Conservation (phyloP, 2,888 invertebrate genomes). For the Papilio gigon region DNA sequence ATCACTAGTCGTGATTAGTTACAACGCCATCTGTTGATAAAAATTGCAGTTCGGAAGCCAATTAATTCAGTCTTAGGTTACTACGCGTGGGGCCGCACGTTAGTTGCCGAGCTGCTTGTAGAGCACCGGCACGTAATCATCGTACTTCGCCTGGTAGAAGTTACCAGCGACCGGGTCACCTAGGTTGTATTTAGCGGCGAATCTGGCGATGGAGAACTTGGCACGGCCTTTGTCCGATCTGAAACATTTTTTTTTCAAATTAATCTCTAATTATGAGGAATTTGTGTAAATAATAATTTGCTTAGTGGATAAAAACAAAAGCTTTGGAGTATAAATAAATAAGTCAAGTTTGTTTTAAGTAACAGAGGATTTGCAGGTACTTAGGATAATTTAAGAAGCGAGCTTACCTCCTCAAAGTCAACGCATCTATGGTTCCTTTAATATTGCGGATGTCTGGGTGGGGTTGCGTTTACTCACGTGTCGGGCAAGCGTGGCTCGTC, state of each 20-base stretch:
- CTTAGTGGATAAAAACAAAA: too few relatives aligned
- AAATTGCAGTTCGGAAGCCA: background rate
- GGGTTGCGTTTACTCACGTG: constrained; percentile 65
- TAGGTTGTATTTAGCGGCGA: constrained; percentile 88
- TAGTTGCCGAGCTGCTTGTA: constrained; percentile 73
- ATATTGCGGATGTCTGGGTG: too few relatives aligned
- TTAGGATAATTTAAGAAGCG: too few relatives aligned
- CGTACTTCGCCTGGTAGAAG: constrained; percentile 90
- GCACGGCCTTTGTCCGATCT: constrained; percentile 72
- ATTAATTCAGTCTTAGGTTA: constrained; percentile 21
- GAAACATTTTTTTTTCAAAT: constrained; percentile 50
- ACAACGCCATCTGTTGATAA: constrained; percentile 7
- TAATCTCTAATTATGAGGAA: too few relatives aligned
- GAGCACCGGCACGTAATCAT: constrained; percentile 88
- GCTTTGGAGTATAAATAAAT: too few relatives aligned
- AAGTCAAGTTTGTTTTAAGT: too few relatives aligned
- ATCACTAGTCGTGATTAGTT: too few relatives aligned
- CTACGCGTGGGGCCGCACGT: background rate
- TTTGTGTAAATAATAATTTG: too few relatives aligned
- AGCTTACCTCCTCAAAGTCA: too few relatives aligned
- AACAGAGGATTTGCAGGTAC: too few relatives aligned
- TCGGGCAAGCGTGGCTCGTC: constrained; percentile 81
- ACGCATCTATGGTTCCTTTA: too few relatives aligned
- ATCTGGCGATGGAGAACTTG: constrained; percentile 77
- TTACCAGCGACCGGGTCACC: constrained; percentile 91